Base-by-base conservation (phyloP, 2,888 invertebrate species). In the Hypolimnas misippus region DNA sequence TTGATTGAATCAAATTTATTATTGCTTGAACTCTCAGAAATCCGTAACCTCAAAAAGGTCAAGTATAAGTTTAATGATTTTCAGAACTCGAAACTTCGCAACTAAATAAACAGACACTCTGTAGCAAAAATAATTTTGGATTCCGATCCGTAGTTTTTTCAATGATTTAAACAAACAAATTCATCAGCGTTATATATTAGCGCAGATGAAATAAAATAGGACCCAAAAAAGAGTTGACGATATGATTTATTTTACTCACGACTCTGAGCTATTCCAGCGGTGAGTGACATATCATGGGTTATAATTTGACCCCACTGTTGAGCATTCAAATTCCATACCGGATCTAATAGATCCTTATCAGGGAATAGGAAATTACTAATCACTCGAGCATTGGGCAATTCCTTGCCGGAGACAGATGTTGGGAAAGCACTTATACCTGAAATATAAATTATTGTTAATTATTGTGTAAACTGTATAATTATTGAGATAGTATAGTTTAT, bases 291-390 rank as follows among this genome's bases (percentile, higher is more conserved):
- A 75, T 96, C 96, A 81, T 96, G 96, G 6, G 96, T 95, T 35
- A 96, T 92, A 69, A 96, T 94, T 84, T 96, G 96, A 0, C 96
- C 96, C 93, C 95, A 96, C 73, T 96, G 96, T 93, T 96, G 96
- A 50, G 96, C 94, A 53, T 94, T 94, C 14, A 97, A 86, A 16
- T 95, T 96, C 92, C 94, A 97, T 65, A 94, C 84, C 0, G 94
- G 95, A 84, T 97, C 97, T 4, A 95, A 92, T 3, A 95, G 82
- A 67, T 94, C 93, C 38, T 92, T 89, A 75, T 96, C 96, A 0
- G 96, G 96, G 81, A 96, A 96, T 7, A 96, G 79, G 0, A 93
- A 85, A 49, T 95, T 84, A 68, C 97, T 97, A 14, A 97, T 87
- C n/a, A 93, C 85, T 49, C 97, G 93, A 1, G 96, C 87, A 57